Evolutionary conservation across 1,140 invertebrate species (phyloP), one percentile per base, ranked within the genome.

Genomic region (Drosophila subobscura): DNA sequence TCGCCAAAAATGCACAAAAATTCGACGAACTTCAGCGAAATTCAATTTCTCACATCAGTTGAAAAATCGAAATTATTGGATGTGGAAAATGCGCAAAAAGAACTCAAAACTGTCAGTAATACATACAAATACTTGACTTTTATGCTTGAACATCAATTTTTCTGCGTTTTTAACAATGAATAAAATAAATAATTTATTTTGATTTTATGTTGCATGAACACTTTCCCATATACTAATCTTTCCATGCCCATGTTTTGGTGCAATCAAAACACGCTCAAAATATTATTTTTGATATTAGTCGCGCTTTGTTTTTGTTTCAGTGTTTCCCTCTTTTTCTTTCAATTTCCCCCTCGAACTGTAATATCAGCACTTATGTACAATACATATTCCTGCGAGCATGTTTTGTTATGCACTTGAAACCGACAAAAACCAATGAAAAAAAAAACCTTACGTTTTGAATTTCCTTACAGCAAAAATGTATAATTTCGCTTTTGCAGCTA

Each of bases 391-490:
- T 12, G 29, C 8, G n/a, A 40, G 14, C 8, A 8, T 22, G 5
- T 41, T 52, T 41, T 22, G 23, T 67, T 72, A 29, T 81, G 67
- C 61, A 77, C 78, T 84, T 79, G 71, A 79, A 66, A 40, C 44
- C 42, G 33, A 7, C 5, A 1, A 27, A 29, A 29, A 50, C 2
- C 7, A 6, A 46, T 25, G 14, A 22, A 22, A 12, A 29, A 64
- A 67, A 66, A 66, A 54, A 33, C 27, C 27, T 51, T 73, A 14
- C 47, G 73, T 81, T 63, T 81, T 60, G 52, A 46, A 77, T 81
- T 80, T 67, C 78, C 78, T 66, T 41, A 51, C 50, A 61, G 16
- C 16, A 65, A 65, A 46, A 14, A 33, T 27, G 47, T 42, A 44
- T 41, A 37, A 27, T 50, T 59, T 52, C 16, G 25, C 4, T 29